A percentile compares a stretch with the other conserved stretches of the same genome.
Evolutionary conservation across 2,888 invertebrate species (phyloP).

Genomic region (Euproctis similis): DNA sequence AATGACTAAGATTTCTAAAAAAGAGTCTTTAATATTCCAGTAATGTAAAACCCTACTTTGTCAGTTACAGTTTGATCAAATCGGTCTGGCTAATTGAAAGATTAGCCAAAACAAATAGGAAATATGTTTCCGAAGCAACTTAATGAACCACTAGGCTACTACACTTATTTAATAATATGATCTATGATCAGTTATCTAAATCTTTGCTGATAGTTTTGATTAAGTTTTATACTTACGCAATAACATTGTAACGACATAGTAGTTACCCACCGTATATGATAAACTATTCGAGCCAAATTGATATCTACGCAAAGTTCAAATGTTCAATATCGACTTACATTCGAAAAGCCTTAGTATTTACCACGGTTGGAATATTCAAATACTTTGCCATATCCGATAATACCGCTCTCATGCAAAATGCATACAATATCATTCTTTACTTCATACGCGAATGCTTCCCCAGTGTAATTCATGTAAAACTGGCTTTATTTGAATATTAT

Average conservation of each 20-base stretch:
- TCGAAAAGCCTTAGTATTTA: constrained; percentile 29
- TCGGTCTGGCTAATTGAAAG: too few species aligned
- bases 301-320: not conserved
- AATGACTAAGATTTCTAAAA: too few species aligned
- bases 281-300: not conserved
- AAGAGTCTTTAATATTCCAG: too few species aligned
- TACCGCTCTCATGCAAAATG: constrained; percentile 70
- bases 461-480: constrained; percentile 68
- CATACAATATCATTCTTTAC: constrained; percentile 73
- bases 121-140: too few species aligned
- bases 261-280: too few species aligned
- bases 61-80: too few species aligned
- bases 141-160: too few species aligned
- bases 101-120: too few species aligned
- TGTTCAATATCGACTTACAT: constrained; percentile 9
- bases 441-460: constrained; percentile 59
- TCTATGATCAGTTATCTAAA: too few species aligned
- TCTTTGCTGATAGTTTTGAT: too few species aligned
- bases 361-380: constrained; percentile 59
- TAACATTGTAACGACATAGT: not conserved
- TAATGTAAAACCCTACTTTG: too few species aligned
- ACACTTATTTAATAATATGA: too few species aligned
- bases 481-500: constrained; percentile 70
- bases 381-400: constrained; percentile 68
- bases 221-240: not conserved